phyloP scores from a whole-genome alignment of 1,140 invertebrate species.

The Oscheius sp. region DNA sequence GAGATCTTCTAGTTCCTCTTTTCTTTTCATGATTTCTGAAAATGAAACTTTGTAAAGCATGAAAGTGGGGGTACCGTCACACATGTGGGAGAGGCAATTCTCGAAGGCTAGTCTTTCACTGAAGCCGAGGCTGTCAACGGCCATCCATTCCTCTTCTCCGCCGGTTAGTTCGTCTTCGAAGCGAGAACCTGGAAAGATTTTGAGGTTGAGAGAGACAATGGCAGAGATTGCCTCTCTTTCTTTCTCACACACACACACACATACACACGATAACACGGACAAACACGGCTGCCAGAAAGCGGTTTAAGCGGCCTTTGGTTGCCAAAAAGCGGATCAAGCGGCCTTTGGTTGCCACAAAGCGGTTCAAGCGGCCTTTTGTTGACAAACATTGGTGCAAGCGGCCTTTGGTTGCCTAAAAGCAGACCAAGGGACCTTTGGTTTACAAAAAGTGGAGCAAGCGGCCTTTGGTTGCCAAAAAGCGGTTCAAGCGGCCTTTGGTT shows the following conservation, averaged over 20 bases:
- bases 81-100: conserved; percentile 14
- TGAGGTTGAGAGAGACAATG: background rate
- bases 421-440: background rate
- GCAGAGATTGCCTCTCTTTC: background rate
- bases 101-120: conserved; percentile 29
- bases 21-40: conserved; percentile 24
- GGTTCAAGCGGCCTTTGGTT: no score
- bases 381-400: no score
- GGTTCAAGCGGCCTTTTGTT: no score
- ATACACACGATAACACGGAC: background rate
- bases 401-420: background rate
- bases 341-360: background rate
- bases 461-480: no score
- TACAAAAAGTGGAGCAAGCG: no score
- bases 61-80: conserved; percentile 9
- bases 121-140: conserved; percentile 9
- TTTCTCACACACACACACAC: background rate
- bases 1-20: conserved; percentile 29
- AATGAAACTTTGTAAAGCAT: background rate
- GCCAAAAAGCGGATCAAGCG: background rate
- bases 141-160: conserved; percentile 2
- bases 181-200: background rate
- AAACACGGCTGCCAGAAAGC: background rate
- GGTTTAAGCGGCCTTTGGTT: background rate
- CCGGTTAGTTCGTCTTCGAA: conserved; percentile 15